phyloP scores from a whole-genome alignment of 2,888 invertebrate genomes.

The Notodromas monacha region DNA sequence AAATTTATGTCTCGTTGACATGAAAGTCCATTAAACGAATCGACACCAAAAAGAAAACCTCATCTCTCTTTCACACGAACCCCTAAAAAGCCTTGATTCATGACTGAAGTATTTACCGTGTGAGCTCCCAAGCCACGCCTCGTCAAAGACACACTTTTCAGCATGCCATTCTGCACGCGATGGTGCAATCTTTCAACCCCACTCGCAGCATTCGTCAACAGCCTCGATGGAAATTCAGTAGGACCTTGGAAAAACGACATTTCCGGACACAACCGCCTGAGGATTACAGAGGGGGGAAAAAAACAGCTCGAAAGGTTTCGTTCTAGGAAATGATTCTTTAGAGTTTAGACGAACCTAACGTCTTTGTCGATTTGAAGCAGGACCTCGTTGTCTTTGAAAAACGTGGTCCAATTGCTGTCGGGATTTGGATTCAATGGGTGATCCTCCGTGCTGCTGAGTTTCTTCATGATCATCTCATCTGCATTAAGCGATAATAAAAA shows the following conservation, averaged over 20 bases:
- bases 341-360: slow-evolving; percentile 25
- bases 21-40: no score
- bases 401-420: slow-evolving; percentile 76
- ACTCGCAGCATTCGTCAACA: slow-evolving; percentile 41
- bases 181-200: slow-evolving; percentile 41
- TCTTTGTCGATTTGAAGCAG: slow-evolving; percentile 90
- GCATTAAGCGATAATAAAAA: background rate
- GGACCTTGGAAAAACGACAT: slow-evolving; percentile 79
- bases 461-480: background rate
- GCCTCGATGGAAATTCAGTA: slow-evolving; percentile 56
- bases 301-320: no score
- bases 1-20: no score
- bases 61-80: no score
- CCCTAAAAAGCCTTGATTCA: background rate
- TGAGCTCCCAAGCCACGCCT: slow-evolving; percentile 55
- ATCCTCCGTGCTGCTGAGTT: slow-evolving; percentile 20
- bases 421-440: slow-evolving; percentile 85
- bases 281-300: no score
- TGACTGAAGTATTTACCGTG: slow-evolving; percentile 27
- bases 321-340: background rate
- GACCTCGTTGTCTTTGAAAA: slow-evolving; percentile 89
- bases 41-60: no score
- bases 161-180: slow-evolving; percentile 48
- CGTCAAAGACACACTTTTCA: slow-evolving; percentile 59
- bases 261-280: slow-evolving; percentile 22